Evolutionary conservation across 2,797 vertebrate genomes (phyloP), one percentile per base, ranked within the genome.

Genomic region (Melanotaenia trifasciata): DNA sequence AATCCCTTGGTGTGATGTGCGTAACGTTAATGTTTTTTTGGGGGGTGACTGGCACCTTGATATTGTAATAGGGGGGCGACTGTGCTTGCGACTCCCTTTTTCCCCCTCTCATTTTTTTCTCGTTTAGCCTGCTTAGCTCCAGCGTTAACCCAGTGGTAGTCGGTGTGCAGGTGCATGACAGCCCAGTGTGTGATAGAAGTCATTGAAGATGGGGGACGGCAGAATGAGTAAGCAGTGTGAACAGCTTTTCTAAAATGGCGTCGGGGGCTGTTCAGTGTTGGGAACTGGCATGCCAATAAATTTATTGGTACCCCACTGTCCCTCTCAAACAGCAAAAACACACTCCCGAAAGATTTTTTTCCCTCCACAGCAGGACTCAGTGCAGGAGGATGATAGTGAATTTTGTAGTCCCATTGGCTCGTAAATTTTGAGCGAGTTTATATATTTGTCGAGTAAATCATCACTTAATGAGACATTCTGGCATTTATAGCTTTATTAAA

Each of bases 191-290:
- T 91, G 92, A 92, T 89, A 85, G 88, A 88, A 92, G 91, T 91
- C 90, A 92, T 80, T 92, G 93, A 93, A 93, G 93, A 93, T 92
- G 92, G 93, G 92, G 93, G 93, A 89, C 87, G 92, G 91, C 85
- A 85, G 88, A 93, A 94, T 94, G 93, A 95, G 92, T 95, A 93
- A 92, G 94, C 94, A 94, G 90, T 94, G 93, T 90, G 93, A 94
- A 91, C 90, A 93, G 88, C 93, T 92, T 93, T 82, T 95, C 94
- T 95, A 96, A 97, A 96, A 97, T 97, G 96, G 96, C 96, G 95
- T 94, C 95, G 82, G 76, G 91, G 89, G 91, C 93, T 94, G 92
- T 86, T 93, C 90, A 91, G 88, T 94, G 95, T 96, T 94, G 94
- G 87, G 92, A 95, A 94, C 90, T 92, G 77, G 91, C 87, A 88